Conservation (phyloP, 2,113 vertebrate species). For the Fregetta grallaria region DNA sequence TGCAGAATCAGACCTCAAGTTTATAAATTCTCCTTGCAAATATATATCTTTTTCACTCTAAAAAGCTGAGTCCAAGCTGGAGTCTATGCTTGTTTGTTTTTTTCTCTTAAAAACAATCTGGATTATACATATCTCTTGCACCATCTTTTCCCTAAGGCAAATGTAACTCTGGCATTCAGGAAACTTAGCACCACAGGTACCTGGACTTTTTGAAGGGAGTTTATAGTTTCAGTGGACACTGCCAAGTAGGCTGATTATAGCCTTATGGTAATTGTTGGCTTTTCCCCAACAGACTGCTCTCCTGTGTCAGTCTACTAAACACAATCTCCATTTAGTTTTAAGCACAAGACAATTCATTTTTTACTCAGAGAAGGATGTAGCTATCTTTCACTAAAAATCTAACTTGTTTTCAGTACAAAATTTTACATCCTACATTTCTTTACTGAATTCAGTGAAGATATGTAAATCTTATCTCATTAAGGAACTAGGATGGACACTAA, state of each 20-base stretch:
- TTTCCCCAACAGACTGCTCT: background rate
- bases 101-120: background rate
- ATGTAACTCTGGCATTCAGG: conserved; percentile 24
- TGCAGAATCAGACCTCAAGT: background rate
- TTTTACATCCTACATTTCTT: background rate
- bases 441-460: background rate
- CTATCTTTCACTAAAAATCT: background rate
- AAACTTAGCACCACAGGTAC: conserved; percentile 34
- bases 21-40: background rate
- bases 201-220: conserved; percentile 38
- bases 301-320: background rate
- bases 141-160: conserved; percentile 32
- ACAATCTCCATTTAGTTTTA: background rate
- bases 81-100: background rate
- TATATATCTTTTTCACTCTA: background rate
- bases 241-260: conserved; percentile 55
- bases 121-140: background rate
- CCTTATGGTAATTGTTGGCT: conserved; percentile 51
- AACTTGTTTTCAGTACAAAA: background rate
- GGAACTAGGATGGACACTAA: background rate
- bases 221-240: conserved; percentile 17
- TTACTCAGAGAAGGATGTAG: background rate
- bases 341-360: background rate
- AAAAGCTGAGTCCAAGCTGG: background rate
- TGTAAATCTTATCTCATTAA: background rate